phyloP scores from a whole-genome alignment of 1,140 invertebrate genomes.

The Macrostomum lignano region DNA sequence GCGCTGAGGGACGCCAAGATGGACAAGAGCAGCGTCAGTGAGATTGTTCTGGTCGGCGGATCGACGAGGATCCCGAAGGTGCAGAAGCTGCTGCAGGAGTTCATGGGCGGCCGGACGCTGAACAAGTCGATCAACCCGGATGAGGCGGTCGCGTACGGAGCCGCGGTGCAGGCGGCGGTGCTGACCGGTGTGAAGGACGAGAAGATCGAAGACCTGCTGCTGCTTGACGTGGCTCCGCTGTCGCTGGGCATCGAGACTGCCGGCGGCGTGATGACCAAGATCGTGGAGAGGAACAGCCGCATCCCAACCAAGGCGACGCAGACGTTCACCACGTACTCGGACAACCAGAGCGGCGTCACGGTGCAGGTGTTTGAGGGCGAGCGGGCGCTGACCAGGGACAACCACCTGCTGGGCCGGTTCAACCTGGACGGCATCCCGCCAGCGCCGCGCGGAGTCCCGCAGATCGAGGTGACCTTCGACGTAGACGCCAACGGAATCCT shows the following conservation, averaged over 20 bases:
- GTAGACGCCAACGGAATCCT: conserved; percentile 34
- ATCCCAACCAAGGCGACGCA: conserved; percentile 82
- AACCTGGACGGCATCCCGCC: conserved; percentile 70
- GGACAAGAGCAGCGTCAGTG: too few species aligned
- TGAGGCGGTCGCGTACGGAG: conserved; percentile 63
- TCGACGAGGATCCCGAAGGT: too few species aligned
- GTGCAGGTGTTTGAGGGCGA: conserved; percentile 34
- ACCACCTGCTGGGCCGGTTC: conserved; percentile 64
- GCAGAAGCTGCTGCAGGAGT: too few species aligned
- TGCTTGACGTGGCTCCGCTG: conserved; percentile 69
- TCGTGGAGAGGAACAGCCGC: conserved; percentile 79
- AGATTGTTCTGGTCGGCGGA: too few species aligned
- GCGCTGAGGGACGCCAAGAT: too few species aligned
- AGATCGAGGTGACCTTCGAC: conserved; percentile 39
- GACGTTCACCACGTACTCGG: conserved; percentile 77
- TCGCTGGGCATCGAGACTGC: conserved; percentile 86
- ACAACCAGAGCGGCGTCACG: conserved; percentile 57
- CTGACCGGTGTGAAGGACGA: conserved; percentile 73
- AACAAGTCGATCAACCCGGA: too few species aligned
- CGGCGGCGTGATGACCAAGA: conserved; percentile 73
- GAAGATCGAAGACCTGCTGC: conserved; percentile 55
- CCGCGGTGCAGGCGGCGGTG: conserved; percentile 52
- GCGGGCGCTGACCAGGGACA: conserved; percentile 35
- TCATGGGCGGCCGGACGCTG: too few species aligned
- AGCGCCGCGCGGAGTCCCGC: conserved; percentile 67